A percentile compares a stretch with the other conserved stretches of the same genome.
These are phyloP conservation scores for Catocala fraxini DNA, from an alignment of 2,888 invertebrate species.

Conservation along the genomic window DNA sequence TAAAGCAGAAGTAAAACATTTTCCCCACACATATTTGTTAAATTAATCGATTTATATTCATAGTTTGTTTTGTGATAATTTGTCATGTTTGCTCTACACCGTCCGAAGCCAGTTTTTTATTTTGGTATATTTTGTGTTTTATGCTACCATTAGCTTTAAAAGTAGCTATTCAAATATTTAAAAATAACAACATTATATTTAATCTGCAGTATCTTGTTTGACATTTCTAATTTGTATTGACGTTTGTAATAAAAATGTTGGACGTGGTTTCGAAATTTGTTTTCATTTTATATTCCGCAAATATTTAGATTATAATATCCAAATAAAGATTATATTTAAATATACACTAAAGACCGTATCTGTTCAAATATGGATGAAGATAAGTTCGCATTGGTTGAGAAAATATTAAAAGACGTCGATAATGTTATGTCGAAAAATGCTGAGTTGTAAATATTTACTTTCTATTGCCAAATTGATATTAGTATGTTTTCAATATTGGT, in stretches of 20 bases:
- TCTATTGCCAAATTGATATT: slow-evolving; percentile 68
- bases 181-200: not conserved
- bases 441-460: slow-evolving; percentile 90
- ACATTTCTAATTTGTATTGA: not conserved
- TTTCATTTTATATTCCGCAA: slow-evolving; percentile 7
- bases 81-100: no score
- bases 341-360: not conserved
- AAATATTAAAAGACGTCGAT: slow-evolving; percentile 93
- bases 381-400: slow-evolving; percentile 92
- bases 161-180: no score
- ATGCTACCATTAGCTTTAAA: no score
- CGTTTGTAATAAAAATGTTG: slow-evolving; percentile 8
- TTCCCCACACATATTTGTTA: no score
- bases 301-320: not conserved
- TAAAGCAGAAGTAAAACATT: no score
- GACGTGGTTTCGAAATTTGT: slow-evolving; percentile 16
- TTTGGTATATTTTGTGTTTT: no score
- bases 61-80: no score
- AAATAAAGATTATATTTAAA: not conserved
- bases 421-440: slow-evolving; percentile 91
- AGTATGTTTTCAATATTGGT: slow-evolving; percentile 21
- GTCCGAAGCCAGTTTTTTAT: no score
- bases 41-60: no score
- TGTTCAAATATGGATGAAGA: slow-evolving; percentile 83
- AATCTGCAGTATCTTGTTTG: no score